Percentiles rank a stretch among this genome's conserved stretches.
Evolutionary conservation across 1,140 invertebrate genomes (phyloP).

Genomic region (Aphaenogaster floridana): DNA sequence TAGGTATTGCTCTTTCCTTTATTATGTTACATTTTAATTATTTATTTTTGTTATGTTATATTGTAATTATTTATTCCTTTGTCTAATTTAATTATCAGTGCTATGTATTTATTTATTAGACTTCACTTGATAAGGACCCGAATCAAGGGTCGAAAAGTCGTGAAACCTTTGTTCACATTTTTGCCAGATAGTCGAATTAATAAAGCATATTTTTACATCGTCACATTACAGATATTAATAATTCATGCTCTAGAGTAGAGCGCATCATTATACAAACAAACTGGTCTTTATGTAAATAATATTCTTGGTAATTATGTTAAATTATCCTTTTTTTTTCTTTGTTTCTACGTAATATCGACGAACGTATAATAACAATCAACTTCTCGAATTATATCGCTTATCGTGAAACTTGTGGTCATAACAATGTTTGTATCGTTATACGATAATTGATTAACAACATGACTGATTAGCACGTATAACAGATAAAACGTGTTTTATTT

Average conservation of each 20-base stretch:
- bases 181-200: no score
- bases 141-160: no score
- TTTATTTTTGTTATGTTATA: no score
- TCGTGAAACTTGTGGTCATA: neutral
- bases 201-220: neutral
- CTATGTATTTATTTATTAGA: no score
- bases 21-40: no score
- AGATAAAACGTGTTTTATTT: neutral
- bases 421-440: neutral
- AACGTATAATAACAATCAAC: no score
- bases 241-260: neutral
- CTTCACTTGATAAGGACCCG: no score
- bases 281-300: neutral
- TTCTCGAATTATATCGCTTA: neutral
- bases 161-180: no score
- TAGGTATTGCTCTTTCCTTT: no score
- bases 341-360: neutral
- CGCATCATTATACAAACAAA: neutral
- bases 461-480: neutral
- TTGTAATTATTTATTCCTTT: no score
- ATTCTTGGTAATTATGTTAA: neutral
- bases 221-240: neutral
- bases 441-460: neutral
- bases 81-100: no score
- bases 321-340: neutral